Evolutionary conservation across 2,888 invertebrate species (phyloP).

Genomic region (Ornithoptera alexandrae): DNA sequence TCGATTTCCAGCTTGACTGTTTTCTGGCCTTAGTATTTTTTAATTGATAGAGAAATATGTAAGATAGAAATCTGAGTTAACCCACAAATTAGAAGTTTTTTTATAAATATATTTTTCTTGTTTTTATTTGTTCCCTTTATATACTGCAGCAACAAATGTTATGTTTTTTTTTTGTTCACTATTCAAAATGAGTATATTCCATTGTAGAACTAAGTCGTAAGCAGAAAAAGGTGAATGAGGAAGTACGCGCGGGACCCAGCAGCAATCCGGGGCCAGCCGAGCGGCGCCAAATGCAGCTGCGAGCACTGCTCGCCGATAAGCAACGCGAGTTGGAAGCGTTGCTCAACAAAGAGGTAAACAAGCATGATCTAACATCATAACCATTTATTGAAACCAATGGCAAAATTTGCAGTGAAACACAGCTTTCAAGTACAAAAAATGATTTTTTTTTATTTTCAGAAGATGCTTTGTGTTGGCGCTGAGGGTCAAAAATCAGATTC

Average conservation of each 20-base stretch:
- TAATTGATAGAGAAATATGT: too few relatives aligned
- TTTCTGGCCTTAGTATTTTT: too few relatives aligned
- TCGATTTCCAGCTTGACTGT: too few relatives aligned
- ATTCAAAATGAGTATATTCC: neutral
- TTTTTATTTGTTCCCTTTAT: too few relatives aligned
- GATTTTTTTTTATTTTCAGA: slow-evolving; percentile 44
- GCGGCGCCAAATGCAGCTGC: slow-evolving; percentile 75
- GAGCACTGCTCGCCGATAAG: slow-evolving; percentile 81
- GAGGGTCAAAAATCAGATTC: slow-evolving; percentile 61
- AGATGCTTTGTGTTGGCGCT: slow-evolving; percentile 51
- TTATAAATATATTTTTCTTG: too few relatives aligned
- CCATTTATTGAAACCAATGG: too few relatives aligned
- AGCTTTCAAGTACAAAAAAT: neutral
- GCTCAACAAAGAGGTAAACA: slow-evolving; percentile 80
- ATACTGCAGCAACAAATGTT: neutral
- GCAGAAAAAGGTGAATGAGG: slow-evolving; percentile 72
- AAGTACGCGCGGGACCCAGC: slow-evolving; percentile 48
- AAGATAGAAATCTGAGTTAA: too few relatives aligned
- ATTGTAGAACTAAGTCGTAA: slow-evolving; percentile 57
- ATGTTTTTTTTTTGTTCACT: neutral
- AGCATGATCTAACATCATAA: too few relatives aligned
- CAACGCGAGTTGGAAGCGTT: slow-evolving; percentile 83
- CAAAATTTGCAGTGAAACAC: too few relatives aligned
- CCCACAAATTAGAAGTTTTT: too few relatives aligned
- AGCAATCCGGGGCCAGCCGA: slow-evolving; percentile 67